Conservation (phyloP, 2,797 vertebrate species). For the Psittacula echo region DNA sequence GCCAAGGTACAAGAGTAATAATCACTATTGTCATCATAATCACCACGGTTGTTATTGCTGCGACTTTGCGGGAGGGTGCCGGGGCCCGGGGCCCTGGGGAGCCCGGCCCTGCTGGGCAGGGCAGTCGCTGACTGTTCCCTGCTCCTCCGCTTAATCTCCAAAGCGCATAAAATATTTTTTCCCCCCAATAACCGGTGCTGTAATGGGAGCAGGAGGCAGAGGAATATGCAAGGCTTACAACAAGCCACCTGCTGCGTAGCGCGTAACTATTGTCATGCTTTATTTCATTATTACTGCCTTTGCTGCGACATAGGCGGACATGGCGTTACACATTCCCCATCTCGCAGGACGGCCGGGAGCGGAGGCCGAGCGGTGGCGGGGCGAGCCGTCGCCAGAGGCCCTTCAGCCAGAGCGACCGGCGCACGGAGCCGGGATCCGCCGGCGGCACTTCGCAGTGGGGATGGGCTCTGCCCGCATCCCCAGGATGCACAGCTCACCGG, state of each 20-base stretch:
- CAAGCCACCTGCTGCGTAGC: conserved; percentile 44
- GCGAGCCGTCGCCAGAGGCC: neutral
- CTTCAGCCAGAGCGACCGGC: neutral
- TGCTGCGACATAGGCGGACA: neutral
- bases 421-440: neutral
- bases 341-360: neutral
- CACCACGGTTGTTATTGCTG: neutral
- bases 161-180: neutral
- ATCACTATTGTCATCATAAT: neutral
- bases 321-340: neutral
- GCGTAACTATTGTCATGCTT: neutral
- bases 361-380: neutral
- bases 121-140: neutral
- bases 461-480: neutral
- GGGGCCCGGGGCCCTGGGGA: neutral
- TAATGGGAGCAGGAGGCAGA: neutral
- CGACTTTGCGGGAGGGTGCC: neutral
- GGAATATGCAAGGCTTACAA: neutral
- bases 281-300: neutral
- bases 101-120: neutral
- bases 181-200: neutral
- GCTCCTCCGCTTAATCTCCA: neutral
- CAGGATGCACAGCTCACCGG: neutral
- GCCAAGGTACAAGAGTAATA: neutral
- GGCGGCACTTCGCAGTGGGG: neutral